Evolutionary conservation across 2,888 invertebrate species (phyloP), one percentile per base, ranked within the genome.

Genomic region (Chesias legatella): DNA sequence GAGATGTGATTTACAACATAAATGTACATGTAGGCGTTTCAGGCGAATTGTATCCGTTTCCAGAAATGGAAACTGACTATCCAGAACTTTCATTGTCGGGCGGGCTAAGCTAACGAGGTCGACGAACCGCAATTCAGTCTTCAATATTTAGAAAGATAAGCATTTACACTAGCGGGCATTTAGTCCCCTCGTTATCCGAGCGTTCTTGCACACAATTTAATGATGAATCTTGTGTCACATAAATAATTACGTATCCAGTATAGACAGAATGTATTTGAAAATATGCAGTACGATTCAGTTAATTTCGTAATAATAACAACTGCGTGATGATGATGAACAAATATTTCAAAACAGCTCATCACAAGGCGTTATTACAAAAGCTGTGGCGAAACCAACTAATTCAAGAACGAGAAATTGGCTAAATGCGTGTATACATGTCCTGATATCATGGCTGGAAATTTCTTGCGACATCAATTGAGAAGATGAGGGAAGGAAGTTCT

Each of bases 41-140:
- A 57, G 62, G 63, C 58, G 60, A 67, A 66, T 67, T 65, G 65
- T 66, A 66, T 71, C 61, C 59, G 60, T 63, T 73, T 75, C 72
- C 73, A 77, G 74, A 76, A 77, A 77, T 73, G 78, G 73, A 72
- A 69, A 61, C 63, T 56, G 66, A 63, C 65, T 64, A 62, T 72
- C 61, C 69, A 72, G 68, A 68, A 64, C 59, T 67, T 72, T 69
- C 66, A 72, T 73, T 68, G 69, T 71, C 60, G 56, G 56, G 47
- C 11, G 13, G 13, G 11, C 20, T 39, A 11, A 33, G 50, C 53
- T 39, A 17, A 17, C 13, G 50, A 52, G 56, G 56, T 60, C 58
- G 51, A 59, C 43, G 56, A 48, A 58, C 65, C 47, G 43, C 10
- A 40, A 54, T 44, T 17, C 5, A 17, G 13, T 17, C 2, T 5